Evolutionary conservation across 2,888 invertebrate genomes (phyloP).

Genomic region (Nephrotoma appendiculata): DNA sequence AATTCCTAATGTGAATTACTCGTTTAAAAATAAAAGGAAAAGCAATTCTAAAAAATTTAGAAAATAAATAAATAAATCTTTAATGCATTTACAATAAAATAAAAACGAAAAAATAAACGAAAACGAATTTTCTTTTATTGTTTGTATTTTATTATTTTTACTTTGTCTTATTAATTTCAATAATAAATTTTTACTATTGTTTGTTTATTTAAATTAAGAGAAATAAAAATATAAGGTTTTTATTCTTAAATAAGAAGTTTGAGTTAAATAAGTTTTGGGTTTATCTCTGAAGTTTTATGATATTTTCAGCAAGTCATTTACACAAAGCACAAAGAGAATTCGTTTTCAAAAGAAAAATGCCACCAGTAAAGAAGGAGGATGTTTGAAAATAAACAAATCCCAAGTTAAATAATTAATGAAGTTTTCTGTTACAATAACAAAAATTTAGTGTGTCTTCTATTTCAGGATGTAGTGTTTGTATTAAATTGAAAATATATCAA

Average conservation of each 20-base stretch:
- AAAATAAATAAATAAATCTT: background rate
- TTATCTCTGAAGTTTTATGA: background rate
- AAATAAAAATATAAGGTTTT: background rate
- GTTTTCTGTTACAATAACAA: background rate
- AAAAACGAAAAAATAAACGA: background rate
- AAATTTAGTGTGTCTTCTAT: too few relatives aligned
- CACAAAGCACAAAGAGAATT: background rate
- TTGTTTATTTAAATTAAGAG: background rate
- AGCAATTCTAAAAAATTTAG: background rate
- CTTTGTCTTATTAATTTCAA: background rate
- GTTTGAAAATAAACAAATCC: background rate
- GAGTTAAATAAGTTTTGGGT: background rate
- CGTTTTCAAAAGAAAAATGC: background rate
- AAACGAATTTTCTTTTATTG: background rate
- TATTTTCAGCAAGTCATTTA: background rate
- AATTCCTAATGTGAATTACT: background rate
- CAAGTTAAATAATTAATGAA: background rate
- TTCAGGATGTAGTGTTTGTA: too few relatives aligned
- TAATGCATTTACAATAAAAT: background rate
- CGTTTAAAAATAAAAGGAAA: background rate
- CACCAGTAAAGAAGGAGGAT: background rate
- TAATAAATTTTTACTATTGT: background rate
- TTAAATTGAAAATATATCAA: conserved; percentile 17
- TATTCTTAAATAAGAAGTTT: background rate
- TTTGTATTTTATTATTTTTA: background rate